Evolutionary conservation across 2,888 invertebrate species (phyloP).

Genomic region (Agrotis ipsilon): DNA sequence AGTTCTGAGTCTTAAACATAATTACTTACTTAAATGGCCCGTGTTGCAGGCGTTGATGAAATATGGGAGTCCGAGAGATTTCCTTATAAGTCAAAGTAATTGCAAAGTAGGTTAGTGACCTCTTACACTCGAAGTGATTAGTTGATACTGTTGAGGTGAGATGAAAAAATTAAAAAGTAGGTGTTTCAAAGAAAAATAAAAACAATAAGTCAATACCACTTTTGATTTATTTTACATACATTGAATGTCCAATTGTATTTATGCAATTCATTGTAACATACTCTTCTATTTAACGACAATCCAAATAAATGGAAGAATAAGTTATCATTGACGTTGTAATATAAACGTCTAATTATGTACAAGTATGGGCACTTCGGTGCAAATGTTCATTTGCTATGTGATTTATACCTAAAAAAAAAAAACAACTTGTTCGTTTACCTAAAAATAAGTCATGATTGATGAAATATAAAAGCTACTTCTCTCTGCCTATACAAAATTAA

Average conservation of each 20-base stretch:
- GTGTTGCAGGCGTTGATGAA: background rate
- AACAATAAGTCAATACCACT: conserved; percentile 52
- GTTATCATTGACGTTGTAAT: conserved; percentile 66
- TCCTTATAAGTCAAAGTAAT: background rate
- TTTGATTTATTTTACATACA: conserved; percentile 69
- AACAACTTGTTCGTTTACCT: conserved; percentile 65
- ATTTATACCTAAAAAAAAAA: conserved; percentile 56
- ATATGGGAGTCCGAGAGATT: background rate
- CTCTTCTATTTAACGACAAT: conserved; percentile 47
- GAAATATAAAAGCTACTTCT: conserved; percentile 66
- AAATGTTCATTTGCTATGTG: conserved; percentile 76
- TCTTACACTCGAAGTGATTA: background rate
- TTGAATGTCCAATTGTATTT: conserved; percentile 66
- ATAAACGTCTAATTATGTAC: conserved; percentile 69
- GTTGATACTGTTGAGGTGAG: no score
- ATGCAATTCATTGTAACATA: conserved; percentile 59
- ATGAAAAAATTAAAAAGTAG: no score
- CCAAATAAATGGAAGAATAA: conserved; percentile 53
- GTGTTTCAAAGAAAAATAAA: conserved; percentile 11
- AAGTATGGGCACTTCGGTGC: conserved; percentile 82
- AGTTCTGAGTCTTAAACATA: background rate
- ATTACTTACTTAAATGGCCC: background rate
- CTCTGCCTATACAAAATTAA: conserved; percentile 68
- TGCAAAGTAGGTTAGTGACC: background rate
- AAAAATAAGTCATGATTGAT: conserved; percentile 70